Conservation (phyloP, 2,888 invertebrate genomes). For the Clanis bilineata region DNA sequence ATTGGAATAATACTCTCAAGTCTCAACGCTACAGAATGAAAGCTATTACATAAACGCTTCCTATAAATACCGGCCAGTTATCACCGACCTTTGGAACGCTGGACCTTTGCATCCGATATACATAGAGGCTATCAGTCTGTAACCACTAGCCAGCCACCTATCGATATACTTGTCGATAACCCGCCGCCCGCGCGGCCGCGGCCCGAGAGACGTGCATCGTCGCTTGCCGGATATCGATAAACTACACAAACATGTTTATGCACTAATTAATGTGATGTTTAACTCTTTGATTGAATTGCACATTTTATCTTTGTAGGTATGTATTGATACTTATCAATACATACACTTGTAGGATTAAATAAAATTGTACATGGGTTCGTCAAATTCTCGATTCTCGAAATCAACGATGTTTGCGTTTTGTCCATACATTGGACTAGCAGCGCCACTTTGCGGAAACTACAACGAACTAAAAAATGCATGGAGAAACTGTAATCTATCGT, state of each 20-base stretch:
- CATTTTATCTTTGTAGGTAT: background rate
- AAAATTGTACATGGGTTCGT: too few relatives aligned
- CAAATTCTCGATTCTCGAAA: too few relatives aligned
- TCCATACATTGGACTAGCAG: too few relatives aligned
- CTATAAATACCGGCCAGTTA: background rate
- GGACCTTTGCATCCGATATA: background rate
- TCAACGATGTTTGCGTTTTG: too few relatives aligned
- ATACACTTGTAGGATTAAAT: too few relatives aligned
- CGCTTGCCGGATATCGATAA: conserved; percentile 32
- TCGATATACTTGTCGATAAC: conserved; percentile 21
- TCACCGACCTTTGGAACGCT: background rate
- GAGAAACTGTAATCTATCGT: too few relatives aligned
- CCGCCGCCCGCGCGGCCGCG: conserved; percentile 20
- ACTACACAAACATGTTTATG: conserved; percentile 33
- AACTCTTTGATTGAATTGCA: background rate
- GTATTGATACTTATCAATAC: background rate
- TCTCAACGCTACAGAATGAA: background rate
- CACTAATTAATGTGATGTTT: conserved; percentile 21
- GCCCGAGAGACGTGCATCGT: conserved; percentile 23
- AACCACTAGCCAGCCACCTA: conserved; percentile 1
- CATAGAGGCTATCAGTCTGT: background rate
- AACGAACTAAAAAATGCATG: too few relatives aligned
- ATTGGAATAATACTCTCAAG: too few relatives aligned
- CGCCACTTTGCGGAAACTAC: too few relatives aligned
- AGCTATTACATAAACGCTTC: background rate